Evolutionary conservation across 2,888 invertebrate species (phyloP).

Genomic region (Nymphalis polychloros): DNA sequence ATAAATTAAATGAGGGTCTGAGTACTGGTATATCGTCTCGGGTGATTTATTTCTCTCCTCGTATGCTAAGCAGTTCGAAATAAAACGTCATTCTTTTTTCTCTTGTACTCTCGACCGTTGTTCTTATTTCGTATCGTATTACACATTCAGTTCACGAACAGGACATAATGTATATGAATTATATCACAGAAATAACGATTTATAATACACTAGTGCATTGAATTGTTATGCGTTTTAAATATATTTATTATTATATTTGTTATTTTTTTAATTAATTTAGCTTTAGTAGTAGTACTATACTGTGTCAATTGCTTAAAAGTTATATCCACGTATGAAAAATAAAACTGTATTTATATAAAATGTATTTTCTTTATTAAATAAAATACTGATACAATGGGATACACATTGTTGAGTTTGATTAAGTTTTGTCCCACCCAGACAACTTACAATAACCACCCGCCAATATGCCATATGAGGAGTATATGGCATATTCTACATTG

Average conservation of each 20-base stretch:
- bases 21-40: conserved; percentile 6
- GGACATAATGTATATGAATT: neutral
- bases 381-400: too few relatives aligned
- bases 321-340: too few relatives aligned
- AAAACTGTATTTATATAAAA: too few relatives aligned
- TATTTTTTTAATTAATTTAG: too few relatives aligned
- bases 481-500: too few relatives aligned
- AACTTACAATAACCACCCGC: too few relatives aligned
- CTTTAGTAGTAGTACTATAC: too few relatives aligned
- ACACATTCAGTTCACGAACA: conserved; percentile 1
- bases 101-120: conserved; percentile 6
- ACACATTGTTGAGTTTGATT: too few relatives aligned
- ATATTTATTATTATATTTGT: neutral
- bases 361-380: too few relatives aligned
- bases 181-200: neutral
- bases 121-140: conserved; percentile 1
- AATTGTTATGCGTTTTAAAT: neutral
- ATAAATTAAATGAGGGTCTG: conserved; percentile 15
- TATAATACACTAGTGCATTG: neutral
- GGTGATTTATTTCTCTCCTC: conserved; percentile 12
- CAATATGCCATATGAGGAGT: too few relatives aligned
- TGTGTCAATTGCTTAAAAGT: too few relatives aligned
- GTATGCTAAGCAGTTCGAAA: conserved; percentile 18
- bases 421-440: too few relatives aligned
- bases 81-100: conserved; percentile 20